phyloP scores from a whole-genome alignment of 2,888 invertebrate species.

The Agrotis segetum region DNA sequence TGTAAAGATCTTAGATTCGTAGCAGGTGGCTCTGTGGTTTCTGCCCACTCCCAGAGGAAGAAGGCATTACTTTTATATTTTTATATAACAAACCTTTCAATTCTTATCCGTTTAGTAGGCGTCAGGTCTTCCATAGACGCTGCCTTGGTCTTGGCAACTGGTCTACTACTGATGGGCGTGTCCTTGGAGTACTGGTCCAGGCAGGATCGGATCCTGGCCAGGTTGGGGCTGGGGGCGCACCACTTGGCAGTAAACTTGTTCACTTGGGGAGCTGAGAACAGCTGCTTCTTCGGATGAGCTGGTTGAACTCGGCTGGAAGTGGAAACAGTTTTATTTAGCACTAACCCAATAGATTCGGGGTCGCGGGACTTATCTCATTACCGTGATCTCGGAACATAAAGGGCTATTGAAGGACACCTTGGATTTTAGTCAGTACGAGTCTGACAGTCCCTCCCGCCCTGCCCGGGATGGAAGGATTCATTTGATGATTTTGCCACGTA shows the following conservation, averaged over 20 bases:
- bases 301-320: slow-evolving; percentile 78
- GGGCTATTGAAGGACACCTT: too few species aligned
- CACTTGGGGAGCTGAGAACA: slow-evolving; percentile 84
- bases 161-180: slow-evolving; percentile 64
- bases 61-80: too few species aligned
- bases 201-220: slow-evolving; percentile 80
- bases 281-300: slow-evolving; percentile 83
- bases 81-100: slow-evolving; percentile 72
- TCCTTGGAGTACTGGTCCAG: slow-evolving; percentile 75
- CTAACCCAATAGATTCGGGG: background rate
- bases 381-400: too few species aligned
- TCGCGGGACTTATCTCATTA: too few species aligned
- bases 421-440: too few species aligned
- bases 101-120: slow-evolving; percentile 78
- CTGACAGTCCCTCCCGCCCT: too few species aligned
- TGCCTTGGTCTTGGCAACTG: slow-evolving; percentile 78
- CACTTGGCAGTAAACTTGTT: slow-evolving; percentile 83
- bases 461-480: too few species aligned
- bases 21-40: too few species aligned
- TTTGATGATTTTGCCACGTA: too few species aligned
- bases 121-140: slow-evolving; percentile 87
- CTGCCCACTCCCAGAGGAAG: too few species aligned
- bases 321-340: background rate
- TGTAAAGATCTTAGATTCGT: too few species aligned
- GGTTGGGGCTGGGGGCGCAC: slow-evolving; percentile 72